Base-by-base conservation (phyloP, 2,113 vertebrate genomes). In the Apteryx owenii region DNA sequence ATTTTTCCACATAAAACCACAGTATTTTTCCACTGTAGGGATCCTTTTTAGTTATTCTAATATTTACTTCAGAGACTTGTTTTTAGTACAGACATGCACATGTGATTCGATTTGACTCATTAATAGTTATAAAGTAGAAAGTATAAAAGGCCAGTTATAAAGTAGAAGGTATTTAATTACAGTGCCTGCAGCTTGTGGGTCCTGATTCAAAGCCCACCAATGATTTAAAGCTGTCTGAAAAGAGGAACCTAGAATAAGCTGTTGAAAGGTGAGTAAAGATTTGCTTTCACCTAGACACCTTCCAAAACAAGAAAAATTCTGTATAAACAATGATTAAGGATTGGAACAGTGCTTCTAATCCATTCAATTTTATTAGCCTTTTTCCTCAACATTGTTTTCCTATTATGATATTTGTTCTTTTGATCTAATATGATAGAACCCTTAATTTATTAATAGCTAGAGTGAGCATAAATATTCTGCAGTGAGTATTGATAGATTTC, bases 101-200 rank as follows among this genome's bases (percentile, higher is more conserved):
- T 36, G 85, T 17, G 38, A 79, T 48, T 90, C 81, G 25, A 77
- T 87, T 91, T 89, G 78, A 87, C 87, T 82, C 56, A 56, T n/a
- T 81, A 85, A 72, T 33, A 72, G 53, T 76, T 66, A 88, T 46
- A 38, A 38, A 38, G 36, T 38, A 38, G 36, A 38, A 38, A 38
- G 36, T 38, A 38, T 38, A 38, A 38, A 38, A 38, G 36, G 29
- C 44, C 62, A 87, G 6, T 89, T 87, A 77, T 69, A 66, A 89
- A 79, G 33, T 31, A 84, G 21, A 71, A 72, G 26, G 20, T 40
- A 80, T 82, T 93, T 97, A 93, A 95, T 79, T 92, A 92, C 26
- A 80, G 26, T 65, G 48, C 62, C 42, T 71, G 51, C 28, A 61
- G 61, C 26, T 70, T 85, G 15, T 65, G 46, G 83, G 18, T 19